Conservation (phyloP, 2,888 invertebrate species). For the Drosophila kanekoi region DNA sequence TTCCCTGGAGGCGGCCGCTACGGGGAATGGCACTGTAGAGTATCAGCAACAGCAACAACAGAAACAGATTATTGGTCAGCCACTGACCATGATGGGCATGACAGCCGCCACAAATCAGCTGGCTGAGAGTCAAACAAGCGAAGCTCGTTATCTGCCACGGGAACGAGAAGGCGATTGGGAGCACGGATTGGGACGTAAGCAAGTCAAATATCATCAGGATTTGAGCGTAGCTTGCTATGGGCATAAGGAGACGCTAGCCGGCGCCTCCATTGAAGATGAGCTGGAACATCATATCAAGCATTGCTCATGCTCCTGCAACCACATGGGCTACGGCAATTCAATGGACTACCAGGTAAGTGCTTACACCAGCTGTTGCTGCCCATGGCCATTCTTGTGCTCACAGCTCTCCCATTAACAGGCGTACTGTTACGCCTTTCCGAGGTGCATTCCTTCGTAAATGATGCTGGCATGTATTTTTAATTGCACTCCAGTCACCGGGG, state of each 20-base stretch:
- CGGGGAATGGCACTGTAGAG: constrained; percentile 19
- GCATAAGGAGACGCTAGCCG: constrained; percentile 31
- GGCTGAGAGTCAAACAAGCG: constrained; percentile 55
- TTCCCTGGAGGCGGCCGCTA: constrained; percentile 66
- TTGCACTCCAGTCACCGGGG: constrained; percentile 37
- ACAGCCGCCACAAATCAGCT: constrained; percentile 62
- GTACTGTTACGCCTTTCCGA: constrained; percentile 6
- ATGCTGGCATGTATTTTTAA: constrained; percentile 62
- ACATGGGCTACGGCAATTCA: constrained; percentile 96
- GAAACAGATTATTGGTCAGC: constrained; percentile 62
- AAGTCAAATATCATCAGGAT: constrained; percentile 57
- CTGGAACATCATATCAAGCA: constrained; percentile 94
- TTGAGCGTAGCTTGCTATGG: constrained; percentile 55
- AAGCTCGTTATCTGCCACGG: constrained; percentile 50
- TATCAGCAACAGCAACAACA: constrained; percentile 38
- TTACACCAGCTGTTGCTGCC: background rate
- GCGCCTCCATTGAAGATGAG: constrained; percentile 89
- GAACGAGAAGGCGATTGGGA: constrained; percentile 21
- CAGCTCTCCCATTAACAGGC: constrained; percentile 1
- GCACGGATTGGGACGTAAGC: constrained; percentile 42
- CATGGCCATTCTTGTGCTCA: background rate
- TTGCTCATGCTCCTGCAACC: constrained; percentile 96
- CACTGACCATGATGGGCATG: constrained; percentile 49
- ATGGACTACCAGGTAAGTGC: constrained; percentile 93
- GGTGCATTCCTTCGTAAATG: constrained; percentile 55